A percentile compares a stretch with the other conserved stretches of the same genome.
Evolutionary conservation across 2,888 invertebrate species (phyloP).

Genomic region (Phalera bucephala): DNA sequence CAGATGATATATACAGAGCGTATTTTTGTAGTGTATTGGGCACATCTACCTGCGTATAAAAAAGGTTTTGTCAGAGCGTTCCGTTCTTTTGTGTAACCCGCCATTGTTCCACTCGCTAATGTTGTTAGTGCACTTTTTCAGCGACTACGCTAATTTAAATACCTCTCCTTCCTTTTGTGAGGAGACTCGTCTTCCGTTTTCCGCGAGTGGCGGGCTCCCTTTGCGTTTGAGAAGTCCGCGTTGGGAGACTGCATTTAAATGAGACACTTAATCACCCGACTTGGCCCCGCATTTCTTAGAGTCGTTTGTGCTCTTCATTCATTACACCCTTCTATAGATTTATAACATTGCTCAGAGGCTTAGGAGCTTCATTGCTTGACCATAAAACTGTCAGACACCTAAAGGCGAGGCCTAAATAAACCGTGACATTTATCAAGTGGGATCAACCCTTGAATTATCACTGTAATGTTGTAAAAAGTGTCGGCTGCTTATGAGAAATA

Average conservation of each 20-base stretch:
- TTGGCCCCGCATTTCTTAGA: constrained; percentile 72
- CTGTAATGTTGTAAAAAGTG: not conserved
- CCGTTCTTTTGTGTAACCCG: constrained; percentile 67
- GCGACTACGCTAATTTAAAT: constrained; percentile 81
- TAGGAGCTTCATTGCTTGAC: constrained; percentile 17
- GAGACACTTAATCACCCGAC: constrained; percentile 81
- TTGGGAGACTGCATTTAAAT: constrained; percentile 81
- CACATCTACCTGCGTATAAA: constrained; percentile 30
- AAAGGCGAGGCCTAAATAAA: not conserved
- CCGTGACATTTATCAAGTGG: not conserved
- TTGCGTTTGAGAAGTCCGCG: constrained; percentile 77
- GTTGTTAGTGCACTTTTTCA: constrained; percentile 83
- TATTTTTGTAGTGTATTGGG: constrained; percentile 11
- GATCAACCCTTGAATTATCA: not conserved
- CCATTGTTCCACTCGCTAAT: constrained; percentile 79
- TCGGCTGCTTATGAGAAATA: constrained; percentile 3
- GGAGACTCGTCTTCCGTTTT: constrained; percentile 80
- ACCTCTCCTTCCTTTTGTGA: constrained; percentile 78
- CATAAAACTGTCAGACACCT: constrained; percentile 2
- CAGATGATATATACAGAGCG: constrained; percentile 25
- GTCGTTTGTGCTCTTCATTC: constrained; percentile 75
- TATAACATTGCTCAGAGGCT: constrained; percentile 17
- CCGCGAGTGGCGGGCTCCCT: constrained; percentile 72
- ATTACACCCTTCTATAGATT: constrained; percentile 52
- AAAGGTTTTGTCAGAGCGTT: constrained; percentile 55